Evolutionary conservation across 2,113 vertebrate genomes (phyloP).

Genomic region (Brachyhypopomus occidentalis): DNA sequence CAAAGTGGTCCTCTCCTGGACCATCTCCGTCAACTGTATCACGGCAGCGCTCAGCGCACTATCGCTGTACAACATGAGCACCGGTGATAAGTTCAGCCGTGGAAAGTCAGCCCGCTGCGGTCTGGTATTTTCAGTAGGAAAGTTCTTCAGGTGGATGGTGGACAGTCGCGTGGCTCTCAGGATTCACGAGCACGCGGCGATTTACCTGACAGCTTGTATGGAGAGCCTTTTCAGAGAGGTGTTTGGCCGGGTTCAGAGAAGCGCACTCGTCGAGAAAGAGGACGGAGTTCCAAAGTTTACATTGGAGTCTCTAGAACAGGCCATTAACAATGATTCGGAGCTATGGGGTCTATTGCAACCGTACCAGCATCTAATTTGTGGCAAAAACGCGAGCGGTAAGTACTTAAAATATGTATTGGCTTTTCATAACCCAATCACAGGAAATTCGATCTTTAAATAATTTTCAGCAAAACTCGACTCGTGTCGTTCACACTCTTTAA

Average conservation of each 20-base stretch:
- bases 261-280: constrained; percentile 73
- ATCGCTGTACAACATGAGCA: constrained; percentile 80
- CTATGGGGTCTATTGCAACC: constrained; percentile 80
- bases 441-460: no score
- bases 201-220: constrained; percentile 78
- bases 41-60: constrained; percentile 74
- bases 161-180: constrained; percentile 76
- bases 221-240: constrained; percentile 77
- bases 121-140: constrained; percentile 76
- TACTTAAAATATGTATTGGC: neutral
- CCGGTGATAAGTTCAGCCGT: constrained; percentile 72
- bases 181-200: constrained; percentile 80
- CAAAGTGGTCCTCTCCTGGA: constrained; percentile 79
- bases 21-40: constrained; percentile 77
- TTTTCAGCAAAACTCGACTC: no score
- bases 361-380: constrained; percentile 80
- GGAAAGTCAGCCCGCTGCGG: constrained; percentile 77
- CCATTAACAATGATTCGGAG: constrained; percentile 76
- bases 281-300: constrained; percentile 72
- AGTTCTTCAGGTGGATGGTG: constrained; percentile 82
- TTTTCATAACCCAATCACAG: no score
- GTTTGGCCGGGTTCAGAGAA: constrained; percentile 69
- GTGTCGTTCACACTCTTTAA: no score
- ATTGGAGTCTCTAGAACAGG: constrained; percentile 75
- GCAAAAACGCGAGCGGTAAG: constrained; percentile 81